These are phyloP conservation scores for Dipodomys merriami DNA, from an alignment of 2,113 vertebrate species.

Conservation along the genomic window DNA sequence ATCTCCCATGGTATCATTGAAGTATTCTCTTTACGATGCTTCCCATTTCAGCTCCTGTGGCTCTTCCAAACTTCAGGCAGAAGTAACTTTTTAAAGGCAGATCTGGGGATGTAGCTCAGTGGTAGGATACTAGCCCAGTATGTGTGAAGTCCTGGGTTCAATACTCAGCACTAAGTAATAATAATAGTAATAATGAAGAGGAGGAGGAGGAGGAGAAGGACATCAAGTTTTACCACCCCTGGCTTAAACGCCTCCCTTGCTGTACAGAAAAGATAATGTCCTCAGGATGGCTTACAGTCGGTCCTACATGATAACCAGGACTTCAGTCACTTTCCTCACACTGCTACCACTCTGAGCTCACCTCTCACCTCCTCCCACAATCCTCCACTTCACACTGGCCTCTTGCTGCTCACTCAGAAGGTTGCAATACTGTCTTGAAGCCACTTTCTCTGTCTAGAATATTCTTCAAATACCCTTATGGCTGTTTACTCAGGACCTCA, in stretches of 20 bases:
- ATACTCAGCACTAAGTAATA: not conserved
- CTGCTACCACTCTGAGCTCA: not conserved
- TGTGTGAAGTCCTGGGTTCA: not conserved
- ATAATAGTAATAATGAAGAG: not conserved
- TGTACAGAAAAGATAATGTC: not conserved
- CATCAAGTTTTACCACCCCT: not conserved
- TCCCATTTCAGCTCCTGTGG: not conserved
- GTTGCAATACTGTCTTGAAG: not conserved
- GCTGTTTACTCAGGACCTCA: not conserved
- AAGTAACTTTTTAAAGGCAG: not conserved
- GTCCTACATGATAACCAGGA: not conserved
- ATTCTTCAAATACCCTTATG: not conserved
- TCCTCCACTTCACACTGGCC: not conserved
- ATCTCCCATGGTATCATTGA: fast-evolving
- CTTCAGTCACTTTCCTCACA: not conserved
- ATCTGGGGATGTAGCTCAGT: not conserved
- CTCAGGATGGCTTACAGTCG: not conserved
- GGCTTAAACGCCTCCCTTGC: not conserved
- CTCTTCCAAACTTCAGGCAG: not conserved
- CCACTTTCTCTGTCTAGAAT: not conserved
- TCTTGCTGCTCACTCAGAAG: not conserved
- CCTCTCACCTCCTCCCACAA: not conserved
- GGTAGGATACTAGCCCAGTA: not conserved
- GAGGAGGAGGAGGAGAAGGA: too few relatives aligned
- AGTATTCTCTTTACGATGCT: not conserved